A percentile compares a stretch with the other conserved stretches of the same genome.
Conservation (phyloP, 1,140 invertebrate species). For the Heliconius congener region DNA sequence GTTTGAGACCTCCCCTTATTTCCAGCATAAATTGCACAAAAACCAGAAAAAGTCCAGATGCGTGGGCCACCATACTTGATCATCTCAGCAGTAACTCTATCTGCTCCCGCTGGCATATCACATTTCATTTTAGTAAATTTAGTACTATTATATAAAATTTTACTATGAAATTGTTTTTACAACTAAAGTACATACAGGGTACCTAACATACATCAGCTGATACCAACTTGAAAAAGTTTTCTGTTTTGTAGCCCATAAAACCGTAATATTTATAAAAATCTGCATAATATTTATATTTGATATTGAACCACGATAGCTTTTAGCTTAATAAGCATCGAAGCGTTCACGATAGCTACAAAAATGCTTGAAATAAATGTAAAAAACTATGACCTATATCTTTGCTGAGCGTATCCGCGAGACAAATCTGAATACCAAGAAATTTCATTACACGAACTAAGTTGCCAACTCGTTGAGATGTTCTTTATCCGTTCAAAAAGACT, state of each 20-base stretch:
- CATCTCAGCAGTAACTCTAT: no score
- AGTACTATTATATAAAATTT: no score
- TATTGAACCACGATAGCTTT: constrained; percentile 11
- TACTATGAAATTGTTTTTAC: background rate
- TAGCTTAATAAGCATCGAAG: constrained; percentile 10
- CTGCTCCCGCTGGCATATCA: no score
- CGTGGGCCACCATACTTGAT: no score
- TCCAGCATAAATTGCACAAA: no score
- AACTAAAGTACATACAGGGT: background rate
- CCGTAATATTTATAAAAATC: background rate
- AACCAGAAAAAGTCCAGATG: no score
- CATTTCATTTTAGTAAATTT: no score
- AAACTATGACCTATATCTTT: constrained; percentile 17
- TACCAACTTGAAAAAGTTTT: background rate
- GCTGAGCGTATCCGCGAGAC: constrained; percentile 15
- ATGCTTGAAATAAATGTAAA: constrained; percentile 9
- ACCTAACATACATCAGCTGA: background rate
- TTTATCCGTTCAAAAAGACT: constrained; percentile 19
- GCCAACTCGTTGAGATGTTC: background rate
- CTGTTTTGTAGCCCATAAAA: background rate
- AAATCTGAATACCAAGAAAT: constrained; percentile 20
- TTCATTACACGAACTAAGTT: constrained; percentile 14
- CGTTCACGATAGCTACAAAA: constrained; percentile 8
- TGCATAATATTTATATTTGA: background rate
- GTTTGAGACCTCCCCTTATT: no score